Percentiles rank a stretch among this genome's conserved stretches.
Evolutionary conservation across 2,888 invertebrate genomes (phyloP).

Genomic region (Tachystola acroxantha): DNA sequence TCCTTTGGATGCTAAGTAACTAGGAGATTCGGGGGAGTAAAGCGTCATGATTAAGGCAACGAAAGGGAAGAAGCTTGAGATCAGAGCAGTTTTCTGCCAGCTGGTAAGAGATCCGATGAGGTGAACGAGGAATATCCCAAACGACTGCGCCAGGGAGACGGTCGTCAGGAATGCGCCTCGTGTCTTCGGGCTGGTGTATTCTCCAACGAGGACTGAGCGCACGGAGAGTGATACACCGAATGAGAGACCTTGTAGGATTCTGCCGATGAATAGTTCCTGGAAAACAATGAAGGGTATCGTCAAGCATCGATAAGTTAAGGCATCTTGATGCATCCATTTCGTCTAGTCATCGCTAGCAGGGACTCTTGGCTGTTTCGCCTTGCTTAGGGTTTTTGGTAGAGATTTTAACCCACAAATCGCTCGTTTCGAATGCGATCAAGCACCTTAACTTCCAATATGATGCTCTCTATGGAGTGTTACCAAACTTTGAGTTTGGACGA

Average conservation of each 20-base stretch:
- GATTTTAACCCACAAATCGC: too few species aligned
- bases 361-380: too few species aligned
- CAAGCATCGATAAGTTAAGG: too few species aligned
- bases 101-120: conserved; percentile 75
- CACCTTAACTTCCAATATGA: too few species aligned
- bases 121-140: conserved; percentile 80
- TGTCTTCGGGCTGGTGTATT: conserved; percentile 77
- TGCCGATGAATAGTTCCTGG: conserved; percentile 2
- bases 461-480: too few species aligned
- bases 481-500: too few species aligned
- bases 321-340: too few species aligned
- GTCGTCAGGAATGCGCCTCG: conserved; percentile 79
- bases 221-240: conserved; percentile 69
- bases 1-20: conserved; percentile 79
- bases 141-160: conserved; percentile 75
- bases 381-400: too few species aligned
- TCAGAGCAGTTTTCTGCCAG: conserved; percentile 75
- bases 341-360: too few species aligned
- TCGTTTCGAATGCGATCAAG: too few species aligned
- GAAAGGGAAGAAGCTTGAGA: conserved; percentile 59
- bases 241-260: conserved; percentile 45
- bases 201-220: conserved; percentile 70
- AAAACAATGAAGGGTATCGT: conserved; percentile 38
- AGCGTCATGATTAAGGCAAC: conserved; percentile 55
- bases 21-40: conserved; percentile 79